phyloP scores from a whole-genome alignment of 2,113 vertebrate species.

The Columba janthina region DNA sequence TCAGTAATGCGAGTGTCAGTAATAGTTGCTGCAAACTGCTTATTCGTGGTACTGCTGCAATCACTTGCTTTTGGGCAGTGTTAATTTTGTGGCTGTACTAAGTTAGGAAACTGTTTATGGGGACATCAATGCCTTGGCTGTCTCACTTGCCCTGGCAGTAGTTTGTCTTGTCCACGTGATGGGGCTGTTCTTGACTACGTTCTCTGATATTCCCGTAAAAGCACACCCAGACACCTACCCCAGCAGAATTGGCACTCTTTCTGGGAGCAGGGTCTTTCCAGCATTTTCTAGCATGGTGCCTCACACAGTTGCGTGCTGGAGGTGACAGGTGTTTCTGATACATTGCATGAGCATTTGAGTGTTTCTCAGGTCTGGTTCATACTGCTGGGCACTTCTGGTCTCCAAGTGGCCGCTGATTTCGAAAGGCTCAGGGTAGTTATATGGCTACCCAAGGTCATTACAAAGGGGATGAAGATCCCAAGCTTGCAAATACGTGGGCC shows the following conservation, averaged over 20 bases:
- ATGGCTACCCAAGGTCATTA: not conserved
- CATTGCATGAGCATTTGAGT: not conserved
- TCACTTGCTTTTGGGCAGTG: not conserved
- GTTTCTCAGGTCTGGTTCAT: fast-evolving
- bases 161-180: fast-evolving
- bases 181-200: not conserved
- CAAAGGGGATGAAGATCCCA: not conserved
- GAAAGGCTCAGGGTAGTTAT: not conserved
- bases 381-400: not conserved
- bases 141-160: not conserved
- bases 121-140: not conserved
- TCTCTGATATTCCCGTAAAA: not conserved
- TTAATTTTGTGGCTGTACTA: not conserved
- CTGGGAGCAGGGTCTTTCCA: not conserved
- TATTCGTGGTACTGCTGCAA: not conserved
- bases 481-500: not conserved
- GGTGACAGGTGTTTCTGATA: fast-evolving
- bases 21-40: not conserved
- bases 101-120: not conserved
- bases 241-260: not conserved
- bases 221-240: not conserved
- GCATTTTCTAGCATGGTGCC: not conserved
- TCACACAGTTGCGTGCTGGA: not conserved
- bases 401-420: not conserved
- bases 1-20: not conserved